Conservation (phyloP, 35 echinoderm and acorn worm species). For the Ptychodera flava region DNA sequence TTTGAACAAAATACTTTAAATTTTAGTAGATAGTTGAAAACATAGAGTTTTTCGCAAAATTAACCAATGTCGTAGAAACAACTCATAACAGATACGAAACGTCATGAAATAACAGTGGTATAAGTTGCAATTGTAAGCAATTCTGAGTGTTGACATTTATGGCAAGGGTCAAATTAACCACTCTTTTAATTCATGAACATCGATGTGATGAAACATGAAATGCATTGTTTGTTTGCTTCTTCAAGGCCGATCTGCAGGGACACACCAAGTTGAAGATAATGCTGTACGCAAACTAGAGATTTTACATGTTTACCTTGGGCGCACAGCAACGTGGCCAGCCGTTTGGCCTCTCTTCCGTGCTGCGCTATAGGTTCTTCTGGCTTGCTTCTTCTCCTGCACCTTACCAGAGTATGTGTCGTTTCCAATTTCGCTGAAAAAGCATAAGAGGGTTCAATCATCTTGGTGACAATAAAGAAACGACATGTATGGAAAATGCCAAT, state of each 20-base stretch:
- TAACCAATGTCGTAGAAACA: no score
- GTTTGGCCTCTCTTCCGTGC: constrained; percentile 50
- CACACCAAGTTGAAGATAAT: neutral
- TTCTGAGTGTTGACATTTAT: neutral
- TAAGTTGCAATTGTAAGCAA: neutral
- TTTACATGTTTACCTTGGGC: neutral
- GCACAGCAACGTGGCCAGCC: constrained; percentile 50
- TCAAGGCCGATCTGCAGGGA: neutral
- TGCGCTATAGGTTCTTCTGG: constrained; percentile 47
- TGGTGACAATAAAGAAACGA: neutral
- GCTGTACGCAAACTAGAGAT: neutral
- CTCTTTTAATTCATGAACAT: no score
- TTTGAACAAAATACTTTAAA: no score
- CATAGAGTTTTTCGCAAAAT: no score
- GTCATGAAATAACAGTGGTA: no score
- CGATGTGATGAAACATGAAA: no score
- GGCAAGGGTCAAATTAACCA: no score
- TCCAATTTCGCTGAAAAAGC: constrained; percentile 23
- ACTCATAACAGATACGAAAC: no score
- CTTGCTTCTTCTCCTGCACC: constrained; percentile 51
- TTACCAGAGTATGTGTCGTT: constrained; percentile 33
- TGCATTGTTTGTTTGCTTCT: neutral
- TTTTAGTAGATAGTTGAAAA: no score
- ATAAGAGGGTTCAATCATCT: no score
- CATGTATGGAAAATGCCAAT: neutral